Evolutionary conservation across 2,888 invertebrate species (phyloP), one percentile per base, ranked within the genome.

Genomic region (Anaspis maculata): DNA sequence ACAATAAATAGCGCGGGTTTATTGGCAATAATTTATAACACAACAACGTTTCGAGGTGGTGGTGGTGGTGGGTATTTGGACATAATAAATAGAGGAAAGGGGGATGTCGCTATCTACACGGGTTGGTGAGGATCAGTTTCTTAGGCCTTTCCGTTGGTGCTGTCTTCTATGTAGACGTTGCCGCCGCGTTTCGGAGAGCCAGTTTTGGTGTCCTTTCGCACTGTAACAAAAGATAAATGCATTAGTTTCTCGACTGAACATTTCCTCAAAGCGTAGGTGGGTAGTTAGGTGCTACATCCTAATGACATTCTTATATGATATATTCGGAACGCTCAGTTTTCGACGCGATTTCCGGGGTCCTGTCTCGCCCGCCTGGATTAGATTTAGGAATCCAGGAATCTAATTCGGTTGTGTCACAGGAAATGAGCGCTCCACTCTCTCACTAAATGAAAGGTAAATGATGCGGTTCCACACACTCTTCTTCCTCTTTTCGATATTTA

Each of bases 161-260:
- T 41, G 45, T 66, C 66, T 53, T 67, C 64, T 44, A 66, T 68
- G 56, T 68, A 68, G 38, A 68, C 66, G 49, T 68, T 68, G 25
- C 66, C 66, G 37, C 57, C 57, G 34, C 59, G 57, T 36, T 54
- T 49, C 27, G 59, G 56, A n/a, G 49, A 46, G 14, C 42, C 39
- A 44, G 58, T 56, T 48, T 62, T 59, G 45, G 59, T 59, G 49
- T 65, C 62, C 54, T 66, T 64, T 52, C 67, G 59, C 47, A 63
- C 63, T 67, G 62, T 35, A 64, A 64, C 51, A 54, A 51, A 54
- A 55, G 38, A 40, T 40, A 41, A 45, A 45, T 43, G 43, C 37
- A 40, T 36, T 34, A 31, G 27, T 22, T 35, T 10, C 5, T 19
- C 19, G 19, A 19, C 19, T 6, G 9, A 19, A 5, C 19, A 19